Evolutionary conservation across 2,113 vertebrate species (phyloP).

Genomic region (Stictonetta naevosa): DNA sequence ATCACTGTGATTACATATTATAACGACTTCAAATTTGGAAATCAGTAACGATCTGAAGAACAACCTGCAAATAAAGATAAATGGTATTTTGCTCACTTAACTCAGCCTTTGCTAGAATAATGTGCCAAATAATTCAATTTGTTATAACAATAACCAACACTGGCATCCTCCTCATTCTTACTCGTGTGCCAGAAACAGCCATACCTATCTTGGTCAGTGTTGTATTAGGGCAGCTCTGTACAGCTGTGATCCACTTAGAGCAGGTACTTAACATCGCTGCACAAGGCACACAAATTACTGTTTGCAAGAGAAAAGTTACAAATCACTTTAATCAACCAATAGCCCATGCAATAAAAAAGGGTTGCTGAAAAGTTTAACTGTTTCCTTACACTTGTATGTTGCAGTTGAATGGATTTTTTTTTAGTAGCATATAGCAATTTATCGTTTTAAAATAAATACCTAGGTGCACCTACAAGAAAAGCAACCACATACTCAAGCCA

Average conservation of each 20-base stretch:
- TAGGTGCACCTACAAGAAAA: neutral
- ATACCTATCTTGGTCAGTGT: neutral
- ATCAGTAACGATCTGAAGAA: neutral
- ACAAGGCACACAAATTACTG: neutral
- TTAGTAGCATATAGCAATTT: neutral
- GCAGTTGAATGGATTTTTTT: neutral
- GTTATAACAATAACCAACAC: neutral
- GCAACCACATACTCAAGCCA: neutral
- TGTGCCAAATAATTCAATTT: constrained; percentile 13
- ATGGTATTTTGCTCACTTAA: neutral
- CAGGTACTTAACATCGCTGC: rapidly evolving
- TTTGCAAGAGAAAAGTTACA: neutral
- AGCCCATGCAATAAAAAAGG: neutral
- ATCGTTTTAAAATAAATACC: neutral
- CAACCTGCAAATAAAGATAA: neutral
- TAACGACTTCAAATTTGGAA: constrained; percentile 23
- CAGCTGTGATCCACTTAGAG: neutral
- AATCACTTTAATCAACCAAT: neutral
- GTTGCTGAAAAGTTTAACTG: neutral
- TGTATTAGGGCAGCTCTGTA: neutral
- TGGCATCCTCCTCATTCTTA: neutral
- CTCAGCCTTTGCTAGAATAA: neutral
- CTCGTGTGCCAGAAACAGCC: neutral
- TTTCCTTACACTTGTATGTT: neutral
- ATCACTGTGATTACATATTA: neutral